These are phyloP conservation scores for Myocastor coypus DNA, from an alignment of 2,113 vertebrate species.

Conservation along the genomic window DNA sequence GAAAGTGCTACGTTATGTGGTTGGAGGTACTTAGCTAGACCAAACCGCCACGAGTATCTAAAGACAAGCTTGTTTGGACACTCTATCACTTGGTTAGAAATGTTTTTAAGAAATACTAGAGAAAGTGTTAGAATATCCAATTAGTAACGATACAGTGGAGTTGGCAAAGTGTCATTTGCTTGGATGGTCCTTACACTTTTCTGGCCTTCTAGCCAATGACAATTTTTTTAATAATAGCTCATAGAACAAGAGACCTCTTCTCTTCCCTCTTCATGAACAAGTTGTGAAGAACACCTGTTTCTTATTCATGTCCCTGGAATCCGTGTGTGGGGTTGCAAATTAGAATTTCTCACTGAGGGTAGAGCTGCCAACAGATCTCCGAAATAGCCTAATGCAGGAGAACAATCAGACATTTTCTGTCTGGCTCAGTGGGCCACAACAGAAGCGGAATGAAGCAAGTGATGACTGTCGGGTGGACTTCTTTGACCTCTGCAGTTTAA, in stretches of 20 bases:
- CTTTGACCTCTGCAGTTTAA: not conserved
- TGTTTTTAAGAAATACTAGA: constrained; percentile 54
- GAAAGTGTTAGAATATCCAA: constrained; percentile 59
- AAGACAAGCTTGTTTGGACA: constrained; percentile 62
- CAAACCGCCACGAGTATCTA: not conserved
- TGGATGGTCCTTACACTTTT: constrained; percentile 61
- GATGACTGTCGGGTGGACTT: not conserved
- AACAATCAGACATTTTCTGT: not conserved
- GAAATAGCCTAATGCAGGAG: not conserved
- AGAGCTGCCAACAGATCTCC: not conserved
- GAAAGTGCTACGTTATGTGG: not conserved
- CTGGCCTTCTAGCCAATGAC: constrained; percentile 58
- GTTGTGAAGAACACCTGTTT: not conserved
- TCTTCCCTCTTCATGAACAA: constrained; percentile 17
- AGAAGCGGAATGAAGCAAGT: not conserved
- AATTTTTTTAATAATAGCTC: constrained; percentile 68
- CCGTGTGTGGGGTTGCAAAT: constrained; percentile 26
- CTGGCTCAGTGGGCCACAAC: not conserved
- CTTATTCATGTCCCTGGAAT: constrained; percentile 33
- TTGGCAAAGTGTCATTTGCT: constrained; percentile 48
- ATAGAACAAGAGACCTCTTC: constrained; percentile 2
- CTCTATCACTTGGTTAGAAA: constrained; percentile 64
- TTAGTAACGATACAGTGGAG: constrained; percentile 32
- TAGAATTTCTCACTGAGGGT: not conserved
- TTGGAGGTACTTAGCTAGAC: constrained; percentile 33